Evolutionary conservation across 1,140 invertebrate genomes (phyloP).

Genomic region (Physella acuta): DNA sequence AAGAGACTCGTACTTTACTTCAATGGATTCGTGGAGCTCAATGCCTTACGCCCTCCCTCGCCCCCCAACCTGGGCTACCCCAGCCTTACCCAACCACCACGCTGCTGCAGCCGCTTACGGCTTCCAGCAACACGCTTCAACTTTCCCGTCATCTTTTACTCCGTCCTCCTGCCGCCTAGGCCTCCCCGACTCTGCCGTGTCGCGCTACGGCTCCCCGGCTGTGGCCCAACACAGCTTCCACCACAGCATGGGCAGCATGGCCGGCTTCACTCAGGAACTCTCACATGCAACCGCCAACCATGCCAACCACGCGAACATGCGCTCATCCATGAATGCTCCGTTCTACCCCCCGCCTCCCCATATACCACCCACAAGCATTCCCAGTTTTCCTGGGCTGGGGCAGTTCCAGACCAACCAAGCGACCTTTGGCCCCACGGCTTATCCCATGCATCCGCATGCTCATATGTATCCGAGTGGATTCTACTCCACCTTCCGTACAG

Average conservation of each 20-base stretch:
- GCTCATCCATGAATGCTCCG: constrained; percentile 27
- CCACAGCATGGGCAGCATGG: constrained; percentile 24
- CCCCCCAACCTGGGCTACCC: constrained; percentile 20
- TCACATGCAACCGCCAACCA: constrained; percentile 6
- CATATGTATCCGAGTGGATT: constrained; percentile 33
- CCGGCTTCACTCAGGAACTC: constrained; percentile 16
- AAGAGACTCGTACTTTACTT: constrained; percentile 19
- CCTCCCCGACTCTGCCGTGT: constrained; percentile 24
- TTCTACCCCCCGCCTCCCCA: constrained; percentile 33
- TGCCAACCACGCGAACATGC: constrained; percentile 15
- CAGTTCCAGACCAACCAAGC: constrained; percentile 25
- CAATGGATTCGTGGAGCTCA: constrained; percentile 28
- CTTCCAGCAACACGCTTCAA: constrained; percentile 20
- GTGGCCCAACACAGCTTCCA: constrained; percentile 20
- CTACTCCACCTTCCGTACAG: constrained; percentile 30
- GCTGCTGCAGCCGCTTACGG: constrained; percentile 27
- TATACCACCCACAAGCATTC: constrained; percentile 27
- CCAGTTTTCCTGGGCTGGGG: constrained; percentile 28
- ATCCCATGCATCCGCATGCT: constrained; percentile 27
- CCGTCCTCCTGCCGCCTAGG: constrained; percentile 29
- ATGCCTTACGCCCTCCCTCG: constrained; percentile 29
- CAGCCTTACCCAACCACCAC: constrained; percentile 17
- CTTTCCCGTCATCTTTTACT: constrained; percentile 19
- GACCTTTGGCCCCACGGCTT: constrained; percentile 16
- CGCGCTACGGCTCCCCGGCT: constrained; percentile 8